Conservation (phyloP, 2,888 invertebrate species). For the Mamestra brassicae region DNA sequence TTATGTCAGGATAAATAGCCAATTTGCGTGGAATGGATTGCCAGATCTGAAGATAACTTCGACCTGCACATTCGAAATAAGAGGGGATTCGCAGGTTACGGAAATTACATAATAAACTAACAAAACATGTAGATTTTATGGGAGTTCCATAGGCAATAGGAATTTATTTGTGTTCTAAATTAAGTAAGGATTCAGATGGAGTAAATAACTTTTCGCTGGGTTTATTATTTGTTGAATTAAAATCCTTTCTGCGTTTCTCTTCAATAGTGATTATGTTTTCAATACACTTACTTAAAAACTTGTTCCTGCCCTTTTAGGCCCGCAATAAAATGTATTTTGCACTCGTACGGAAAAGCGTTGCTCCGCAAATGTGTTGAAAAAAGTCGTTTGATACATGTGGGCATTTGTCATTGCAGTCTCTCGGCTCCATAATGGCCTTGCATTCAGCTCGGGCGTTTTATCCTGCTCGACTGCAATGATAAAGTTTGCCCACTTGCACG, state of each 20-base stretch:
- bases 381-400: too few relatives aligned
- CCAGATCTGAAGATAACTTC: constrained; percentile 80
- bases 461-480: too few relatives aligned
- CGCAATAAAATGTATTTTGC: too few relatives aligned
- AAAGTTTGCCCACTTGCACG: too few relatives aligned
- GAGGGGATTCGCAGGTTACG: constrained; percentile 62
- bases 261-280: too few relatives aligned
- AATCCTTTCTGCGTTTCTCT: not conserved
- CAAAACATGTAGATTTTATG: constrained; percentile 61
- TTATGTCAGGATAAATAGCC: constrained; percentile 84
- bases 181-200: constrained; percentile 13
- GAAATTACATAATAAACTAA: constrained; percentile 67
- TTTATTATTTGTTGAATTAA: constrained; percentile 20
- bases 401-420: too few relatives aligned
- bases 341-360: too few relatives aligned
- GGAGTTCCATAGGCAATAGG: constrained; percentile 27
- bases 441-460: too few relatives aligned
- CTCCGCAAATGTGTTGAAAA: too few relatives aligned
- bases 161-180: constrained; percentile 49
- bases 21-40: constrained; percentile 84
- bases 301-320: too few relatives aligned
- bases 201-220: constrained; percentile 10
- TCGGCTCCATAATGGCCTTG: too few relatives aligned
- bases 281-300: too few relatives aligned
- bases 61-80: constrained; percentile 67